phyloP scores from a whole-genome alignment of 2,797 vertebrate genomes.

The Mycteria americana region DNA sequence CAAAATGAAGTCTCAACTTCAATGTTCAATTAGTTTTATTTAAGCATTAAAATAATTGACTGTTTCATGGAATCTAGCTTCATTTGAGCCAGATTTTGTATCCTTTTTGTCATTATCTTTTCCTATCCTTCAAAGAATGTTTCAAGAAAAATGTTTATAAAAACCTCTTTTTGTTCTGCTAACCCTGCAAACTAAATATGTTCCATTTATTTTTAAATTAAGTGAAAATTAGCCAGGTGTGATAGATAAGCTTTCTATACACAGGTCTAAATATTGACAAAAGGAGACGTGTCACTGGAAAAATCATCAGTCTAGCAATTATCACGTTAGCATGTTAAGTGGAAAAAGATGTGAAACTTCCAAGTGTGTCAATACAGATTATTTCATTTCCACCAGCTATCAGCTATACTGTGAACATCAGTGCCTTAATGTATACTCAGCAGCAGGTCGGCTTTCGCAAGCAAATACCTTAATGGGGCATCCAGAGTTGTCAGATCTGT shows the following conservation, averaged over 20 bases:
- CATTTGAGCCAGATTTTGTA: neutral
- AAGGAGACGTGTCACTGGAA: constrained; percentile 79
- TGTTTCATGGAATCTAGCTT: constrained; percentile 11
- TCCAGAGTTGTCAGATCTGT: constrained; percentile 11
- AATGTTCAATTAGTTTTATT: neutral
- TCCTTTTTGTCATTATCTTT: constrained; percentile 44
- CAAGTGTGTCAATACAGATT: constrained; percentile 82
- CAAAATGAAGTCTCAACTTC: neutral
- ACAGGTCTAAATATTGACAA: constrained; percentile 85
- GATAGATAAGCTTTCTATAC: constrained; percentile 82
- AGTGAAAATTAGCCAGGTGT: constrained; percentile 84
- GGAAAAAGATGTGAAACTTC: constrained; percentile 81
- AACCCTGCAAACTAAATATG: constrained; percentile 75
- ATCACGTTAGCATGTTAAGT: constrained; percentile 83
- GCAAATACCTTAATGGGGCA: constrained; percentile 6
- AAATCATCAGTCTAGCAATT: constrained; percentile 83
- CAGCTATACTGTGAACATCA: constrained; percentile 76
- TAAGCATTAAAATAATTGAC: neutral
- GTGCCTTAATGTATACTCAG: constrained; percentile 60
- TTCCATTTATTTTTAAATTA: constrained; percentile 82
- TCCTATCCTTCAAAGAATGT: constrained; percentile 44
- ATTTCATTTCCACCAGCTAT: constrained; percentile 80
- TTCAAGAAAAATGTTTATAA: constrained; percentile 71
- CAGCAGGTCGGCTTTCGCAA: constrained; percentile 43
- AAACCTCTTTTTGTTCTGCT: constrained; percentile 63